A percentile compares a stretch with the other conserved stretches of the same genome.
phyloP scores from a whole-genome alignment of 2,113 vertebrate species.

The Athene noctua region DNA sequence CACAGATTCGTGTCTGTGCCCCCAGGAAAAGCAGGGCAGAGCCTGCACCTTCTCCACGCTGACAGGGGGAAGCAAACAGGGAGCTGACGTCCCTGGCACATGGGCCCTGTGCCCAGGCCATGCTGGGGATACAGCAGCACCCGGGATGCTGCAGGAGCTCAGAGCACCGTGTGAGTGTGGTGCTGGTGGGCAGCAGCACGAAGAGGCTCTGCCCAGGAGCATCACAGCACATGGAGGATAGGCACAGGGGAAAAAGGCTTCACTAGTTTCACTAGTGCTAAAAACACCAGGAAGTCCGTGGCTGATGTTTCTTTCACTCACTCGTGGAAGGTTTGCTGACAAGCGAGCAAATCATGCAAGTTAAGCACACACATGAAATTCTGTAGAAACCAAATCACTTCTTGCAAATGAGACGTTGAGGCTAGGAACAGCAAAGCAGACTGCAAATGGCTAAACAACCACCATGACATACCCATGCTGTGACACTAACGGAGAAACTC shows the following conservation, averaged over 20 bases:
- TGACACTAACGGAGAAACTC: rapidly evolving
- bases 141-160: not conserved
- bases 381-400: not conserved
- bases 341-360: not conserved
- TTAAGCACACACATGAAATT: not conserved
- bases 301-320: too few relatives aligned
- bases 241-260: not conserved
- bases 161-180: not conserved
- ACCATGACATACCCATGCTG: rapidly evolving
- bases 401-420: rapidly evolving
- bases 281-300: rapidly evolving
- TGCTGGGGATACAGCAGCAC: rapidly evolving
- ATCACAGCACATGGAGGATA: rapidly evolving
- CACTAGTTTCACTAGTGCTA: too few relatives aligned
- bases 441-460: rapidly evolving
- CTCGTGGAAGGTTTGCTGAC: not conserved
- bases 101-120: rapidly evolving
- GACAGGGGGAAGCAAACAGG: not conserved
- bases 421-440: not conserved
- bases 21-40: not conserved
- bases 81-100: rapidly evolving
- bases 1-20: not conserved
- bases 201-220: not conserved
- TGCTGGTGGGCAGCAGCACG: not conserved
- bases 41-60: rapidly evolving